phyloP scores from a whole-genome alignment of 2,797 vertebrate species.

The Hemitrygon akajei region DNA sequence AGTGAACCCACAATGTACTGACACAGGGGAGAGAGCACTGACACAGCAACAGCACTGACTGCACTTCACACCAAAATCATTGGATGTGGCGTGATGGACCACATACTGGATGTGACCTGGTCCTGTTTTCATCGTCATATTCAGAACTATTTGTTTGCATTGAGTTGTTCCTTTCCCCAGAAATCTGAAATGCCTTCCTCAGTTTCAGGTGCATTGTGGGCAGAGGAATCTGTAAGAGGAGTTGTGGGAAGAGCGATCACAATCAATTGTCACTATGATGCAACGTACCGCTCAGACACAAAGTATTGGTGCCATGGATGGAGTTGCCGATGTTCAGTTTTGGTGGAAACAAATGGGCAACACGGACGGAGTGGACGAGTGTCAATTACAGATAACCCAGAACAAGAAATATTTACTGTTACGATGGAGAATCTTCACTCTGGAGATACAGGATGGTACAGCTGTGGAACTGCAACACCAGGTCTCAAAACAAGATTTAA shows the following conservation, averaged over 20 bases:
- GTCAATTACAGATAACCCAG: neutral
- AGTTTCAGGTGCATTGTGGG: neutral
- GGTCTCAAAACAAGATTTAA: neutral
- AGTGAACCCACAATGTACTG: too few species aligned
- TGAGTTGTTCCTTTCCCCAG: neutral
- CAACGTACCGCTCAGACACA: too few species aligned
- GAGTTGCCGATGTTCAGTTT: fast-evolving
- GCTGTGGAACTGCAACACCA: neutral
- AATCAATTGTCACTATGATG: neutral
- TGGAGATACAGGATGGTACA: neutral
- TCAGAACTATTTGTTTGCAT: neutral
- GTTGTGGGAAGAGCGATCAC: conserved; percentile 15
- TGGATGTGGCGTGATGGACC: neutral
- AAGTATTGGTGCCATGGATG: neutral
- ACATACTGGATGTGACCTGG: neutral
- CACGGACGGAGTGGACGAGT: neutral
- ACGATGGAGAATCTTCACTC: too few species aligned
- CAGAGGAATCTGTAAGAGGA: neutral
- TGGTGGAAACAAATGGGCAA: neutral
- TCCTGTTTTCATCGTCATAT: too few species aligned
- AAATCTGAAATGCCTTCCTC: too few species aligned
- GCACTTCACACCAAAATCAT: neutral
- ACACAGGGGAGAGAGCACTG: too few species aligned
- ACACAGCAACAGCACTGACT: too few species aligned
- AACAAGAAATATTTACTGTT: neutral